Evolutionary conservation across 2,888 invertebrate species (phyloP).

Genomic region (Calameuta idolon): DNA sequence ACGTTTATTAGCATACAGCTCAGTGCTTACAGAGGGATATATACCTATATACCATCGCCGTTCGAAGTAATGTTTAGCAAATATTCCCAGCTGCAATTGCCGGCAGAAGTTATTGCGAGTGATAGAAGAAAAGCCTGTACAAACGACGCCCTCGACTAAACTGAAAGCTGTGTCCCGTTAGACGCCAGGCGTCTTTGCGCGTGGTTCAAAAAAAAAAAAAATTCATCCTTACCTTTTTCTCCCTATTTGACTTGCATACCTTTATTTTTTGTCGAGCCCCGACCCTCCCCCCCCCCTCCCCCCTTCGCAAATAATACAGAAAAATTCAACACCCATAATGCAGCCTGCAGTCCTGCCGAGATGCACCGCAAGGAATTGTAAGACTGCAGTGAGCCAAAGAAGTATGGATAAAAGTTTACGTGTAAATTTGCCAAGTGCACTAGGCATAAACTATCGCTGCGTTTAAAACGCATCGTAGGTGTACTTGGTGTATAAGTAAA

Average conservation of each 20-base stretch:
- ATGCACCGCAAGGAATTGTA: neutral
- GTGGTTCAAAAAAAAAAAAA: neutral
- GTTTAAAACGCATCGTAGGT: neutral
- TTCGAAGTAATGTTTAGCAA: slow-evolving; percentile 9
- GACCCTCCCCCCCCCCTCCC: too few species aligned
- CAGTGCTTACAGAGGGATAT: neutral
- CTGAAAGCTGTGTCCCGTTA: neutral
- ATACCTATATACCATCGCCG: neutral
- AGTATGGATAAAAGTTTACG: neutral
- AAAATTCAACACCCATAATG: neutral
- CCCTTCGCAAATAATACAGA: neutral
- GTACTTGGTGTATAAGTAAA: neutral
- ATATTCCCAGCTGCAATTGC: slow-evolving; percentile 2
- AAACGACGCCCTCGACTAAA: neutral
- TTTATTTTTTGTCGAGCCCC: neutral
- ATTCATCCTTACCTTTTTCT: neutral
- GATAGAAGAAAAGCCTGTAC: neutral
- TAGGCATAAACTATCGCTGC: neutral
- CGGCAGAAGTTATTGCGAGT: neutral
- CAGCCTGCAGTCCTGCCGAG: neutral
- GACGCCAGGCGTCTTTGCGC: neutral
- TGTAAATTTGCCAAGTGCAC: neutral
- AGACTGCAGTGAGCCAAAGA: neutral
- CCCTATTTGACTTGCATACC: neutral
- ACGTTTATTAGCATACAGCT: slow-evolving; percentile 31